Evolutionary conservation across 2,888 invertebrate species (phyloP).

Genomic region (Idaea aversata): DNA sequence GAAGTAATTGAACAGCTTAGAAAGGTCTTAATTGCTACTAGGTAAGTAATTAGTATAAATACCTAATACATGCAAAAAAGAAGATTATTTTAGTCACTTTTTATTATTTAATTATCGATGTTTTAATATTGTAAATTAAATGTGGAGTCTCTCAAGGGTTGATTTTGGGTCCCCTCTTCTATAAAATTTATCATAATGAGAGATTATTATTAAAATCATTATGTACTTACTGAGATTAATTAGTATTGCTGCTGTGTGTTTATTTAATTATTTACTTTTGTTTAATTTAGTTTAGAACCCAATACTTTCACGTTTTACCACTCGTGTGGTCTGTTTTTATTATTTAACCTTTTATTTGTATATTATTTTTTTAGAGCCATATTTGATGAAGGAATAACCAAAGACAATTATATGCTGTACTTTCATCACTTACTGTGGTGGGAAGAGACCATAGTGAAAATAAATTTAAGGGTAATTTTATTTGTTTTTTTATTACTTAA

Average conservation of each 20-base stretch:
- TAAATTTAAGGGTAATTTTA: conserved; percentile 52
- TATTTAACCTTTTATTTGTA: conserved; percentile 10
- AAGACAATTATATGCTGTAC: conserved; percentile 68
- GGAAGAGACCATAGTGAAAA: conserved; percentile 78
- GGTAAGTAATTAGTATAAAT: conserved; percentile 23
- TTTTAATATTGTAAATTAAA: neutral
- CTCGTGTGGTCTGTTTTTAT: too few relatives aligned
- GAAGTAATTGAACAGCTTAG: conserved; percentile 32
- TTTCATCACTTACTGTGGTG: conserved; percentile 82
- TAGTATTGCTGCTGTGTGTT: too few relatives aligned
- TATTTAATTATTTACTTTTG: neutral
- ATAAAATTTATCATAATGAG: too few relatives aligned
- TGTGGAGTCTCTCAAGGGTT: too few relatives aligned
- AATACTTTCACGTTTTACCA: too few relatives aligned
- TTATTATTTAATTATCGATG: neutral
- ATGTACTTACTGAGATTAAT: neutral
- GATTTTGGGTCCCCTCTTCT: too few relatives aligned
- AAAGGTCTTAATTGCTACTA: conserved; percentile 26
- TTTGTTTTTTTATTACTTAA: neutral
- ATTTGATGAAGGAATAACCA: conserved; percentile 58
- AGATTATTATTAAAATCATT: neutral
- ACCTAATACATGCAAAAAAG: too few relatives aligned
- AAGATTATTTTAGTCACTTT: neutral
- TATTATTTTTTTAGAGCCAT: conserved; percentile 39
- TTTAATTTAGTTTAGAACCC: neutral